Conservation (phyloP, 2,888 invertebrate species). For the Caenorhabditis auriculariae region DNA sequence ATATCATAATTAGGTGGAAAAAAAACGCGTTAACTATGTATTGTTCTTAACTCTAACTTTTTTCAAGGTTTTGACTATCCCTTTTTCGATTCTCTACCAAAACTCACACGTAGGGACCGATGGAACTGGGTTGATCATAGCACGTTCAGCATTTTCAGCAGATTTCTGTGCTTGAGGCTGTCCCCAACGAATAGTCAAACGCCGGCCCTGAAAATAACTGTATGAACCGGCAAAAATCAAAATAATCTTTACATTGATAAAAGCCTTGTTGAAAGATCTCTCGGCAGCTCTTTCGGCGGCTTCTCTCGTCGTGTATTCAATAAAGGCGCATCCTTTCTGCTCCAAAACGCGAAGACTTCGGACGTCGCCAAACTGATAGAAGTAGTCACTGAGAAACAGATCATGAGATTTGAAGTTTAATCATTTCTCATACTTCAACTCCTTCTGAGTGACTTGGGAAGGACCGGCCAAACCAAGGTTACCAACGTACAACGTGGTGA, state of each 20-base stretch:
- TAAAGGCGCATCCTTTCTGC: slow-evolving; percentile 88
- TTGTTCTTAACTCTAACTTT: too few species aligned
- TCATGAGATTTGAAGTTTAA: not conserved
- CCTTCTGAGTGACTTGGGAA: slow-evolving; percentile 79
- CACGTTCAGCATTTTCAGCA: slow-evolving; percentile 39
- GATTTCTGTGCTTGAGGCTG: slow-evolving; percentile 78
- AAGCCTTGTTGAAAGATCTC: slow-evolving; percentile 89
- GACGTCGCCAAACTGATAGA: slow-evolving; percentile 98
- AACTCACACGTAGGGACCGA: slow-evolving; percentile 48
- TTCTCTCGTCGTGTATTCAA: slow-evolving; percentile 86
- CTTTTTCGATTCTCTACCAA: too few species aligned
- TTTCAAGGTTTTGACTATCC: too few species aligned
- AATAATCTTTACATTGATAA: slow-evolving; percentile 69
- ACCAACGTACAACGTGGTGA: slow-evolving; percentile 96
- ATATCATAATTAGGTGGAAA: too few species aligned
- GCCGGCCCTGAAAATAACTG: slow-evolving; percentile 71
- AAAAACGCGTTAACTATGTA: too few species aligned
- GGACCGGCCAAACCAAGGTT: slow-evolving; percentile 77
- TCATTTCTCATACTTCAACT: slow-evolving; percentile 68
- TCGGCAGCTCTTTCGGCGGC: slow-evolving; percentile 93
- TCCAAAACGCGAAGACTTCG: slow-evolving; percentile 87
- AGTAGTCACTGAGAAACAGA: slow-evolving; percentile 77
- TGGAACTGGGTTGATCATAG: slow-evolving; percentile 52
- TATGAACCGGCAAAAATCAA: not conserved
- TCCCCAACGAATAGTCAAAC: slow-evolving; percentile 97